These are phyloP conservation scores for Drosophila punjabiensis DNA, from an alignment of 1,140 invertebrate genomes.

Conservation along the genomic window DNA sequence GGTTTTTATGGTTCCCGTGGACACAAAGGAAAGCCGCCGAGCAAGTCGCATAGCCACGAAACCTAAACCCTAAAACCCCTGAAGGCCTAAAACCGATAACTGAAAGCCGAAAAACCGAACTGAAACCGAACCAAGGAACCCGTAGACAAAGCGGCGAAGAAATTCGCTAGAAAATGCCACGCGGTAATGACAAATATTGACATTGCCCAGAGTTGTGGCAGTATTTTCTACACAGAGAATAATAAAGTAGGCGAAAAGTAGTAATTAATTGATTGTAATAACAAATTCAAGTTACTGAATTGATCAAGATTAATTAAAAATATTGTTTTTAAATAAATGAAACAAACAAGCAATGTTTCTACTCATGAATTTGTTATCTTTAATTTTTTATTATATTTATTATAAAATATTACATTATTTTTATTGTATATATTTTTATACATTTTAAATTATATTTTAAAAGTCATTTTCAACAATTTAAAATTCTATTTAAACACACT, in stretches of 20 bases:
- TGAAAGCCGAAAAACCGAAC: slow-evolving; percentile 7
- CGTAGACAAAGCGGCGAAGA: slow-evolving; percentile 48
- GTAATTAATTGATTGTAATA: too few species aligned
- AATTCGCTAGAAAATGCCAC: slow-evolving; percentile 75
- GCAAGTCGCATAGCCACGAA: slow-evolving; percentile 12
- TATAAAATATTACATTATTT: too few species aligned
- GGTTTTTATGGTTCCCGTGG: slow-evolving; percentile 29
- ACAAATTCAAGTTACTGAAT: too few species aligned
- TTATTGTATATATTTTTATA: too few species aligned
- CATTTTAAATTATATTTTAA: too few species aligned
- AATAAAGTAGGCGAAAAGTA: too few species aligned
- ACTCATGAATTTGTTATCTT: too few species aligned
- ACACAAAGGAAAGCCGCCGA: slow-evolving; percentile 40
- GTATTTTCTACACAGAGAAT: not conserved
- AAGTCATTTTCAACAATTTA: too few species aligned
- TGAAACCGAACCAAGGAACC: not conserved
- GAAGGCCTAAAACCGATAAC: slow-evolving; percentile 9
- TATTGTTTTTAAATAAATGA: too few species aligned
- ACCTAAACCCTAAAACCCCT: slow-evolving; percentile 8
- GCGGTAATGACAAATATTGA: slow-evolving; percentile 78
- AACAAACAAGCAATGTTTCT: too few species aligned
- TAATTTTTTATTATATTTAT: too few species aligned
- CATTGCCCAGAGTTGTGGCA: slow-evolving; percentile 41
- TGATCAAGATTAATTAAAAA: too few species aligned
- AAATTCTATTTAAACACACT: not conserved